Conservation (phyloP, 2,113 vertebrate genomes). For the Edolisoma coerulescens region DNA sequence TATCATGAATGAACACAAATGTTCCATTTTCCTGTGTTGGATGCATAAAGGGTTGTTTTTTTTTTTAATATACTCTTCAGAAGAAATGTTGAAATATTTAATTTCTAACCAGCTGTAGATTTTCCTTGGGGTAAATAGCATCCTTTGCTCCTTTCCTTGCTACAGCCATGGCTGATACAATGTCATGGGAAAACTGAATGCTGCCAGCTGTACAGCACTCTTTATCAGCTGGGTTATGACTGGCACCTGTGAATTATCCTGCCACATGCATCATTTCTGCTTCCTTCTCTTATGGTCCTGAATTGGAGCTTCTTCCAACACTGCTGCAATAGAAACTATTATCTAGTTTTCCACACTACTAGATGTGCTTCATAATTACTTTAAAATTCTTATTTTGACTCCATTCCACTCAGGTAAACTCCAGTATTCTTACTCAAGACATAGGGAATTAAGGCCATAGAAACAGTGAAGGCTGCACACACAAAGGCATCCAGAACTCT, state of each 20-base stretch:
- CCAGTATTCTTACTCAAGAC: neutral
- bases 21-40: fast-evolving
- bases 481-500: neutral
- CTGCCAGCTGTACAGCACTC: neutral
- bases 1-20: neutral
- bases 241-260: neutral
- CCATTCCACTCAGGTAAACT: neutral
- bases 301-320: neutral
- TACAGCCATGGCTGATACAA: neutral
- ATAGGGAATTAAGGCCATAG: neutral
- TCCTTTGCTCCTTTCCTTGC: neutral
- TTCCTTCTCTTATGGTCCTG: neutral
- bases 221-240: neutral
- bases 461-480: neutral
- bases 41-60: neutral
- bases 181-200: neutral
- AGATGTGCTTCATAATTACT: neutral
- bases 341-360: neutral
- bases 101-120: neutral
- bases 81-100: neutral
- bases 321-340: neutral
- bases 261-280: neutral
- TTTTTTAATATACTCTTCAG: neutral
- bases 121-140: neutral
- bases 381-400: neutral